Conservation (phyloP, 2,888 invertebrate species). For the Mesoligia furuncula region DNA sequence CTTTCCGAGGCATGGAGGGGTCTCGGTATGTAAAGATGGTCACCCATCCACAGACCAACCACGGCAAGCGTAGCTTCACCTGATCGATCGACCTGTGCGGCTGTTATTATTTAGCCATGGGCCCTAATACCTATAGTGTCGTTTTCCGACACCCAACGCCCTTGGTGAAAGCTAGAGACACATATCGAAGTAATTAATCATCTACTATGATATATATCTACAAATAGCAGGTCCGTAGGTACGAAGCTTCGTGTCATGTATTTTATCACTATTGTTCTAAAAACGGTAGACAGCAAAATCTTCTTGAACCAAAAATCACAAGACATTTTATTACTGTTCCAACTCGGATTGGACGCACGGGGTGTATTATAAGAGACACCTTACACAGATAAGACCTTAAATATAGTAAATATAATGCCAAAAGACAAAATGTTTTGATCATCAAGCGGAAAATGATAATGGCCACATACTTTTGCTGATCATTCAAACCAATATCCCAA, state of each 20-base stretch:
- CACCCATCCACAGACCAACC: too few relatives aligned
- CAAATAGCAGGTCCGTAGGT: neutral
- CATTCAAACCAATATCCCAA: too few relatives aligned
- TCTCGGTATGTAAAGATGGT: too few relatives aligned
- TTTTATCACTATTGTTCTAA: neutral
- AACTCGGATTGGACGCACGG: neutral
- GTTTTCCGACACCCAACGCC: neutral
- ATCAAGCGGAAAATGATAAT: too few relatives aligned
- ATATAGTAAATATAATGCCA: too few relatives aligned
- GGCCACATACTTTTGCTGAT: too few relatives aligned
- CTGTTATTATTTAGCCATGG: too few relatives aligned
- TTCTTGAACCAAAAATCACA: neutral
- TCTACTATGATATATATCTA: neutral
- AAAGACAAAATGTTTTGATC: too few relatives aligned
- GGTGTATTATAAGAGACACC: neutral
- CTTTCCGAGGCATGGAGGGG: too few relatives aligned
- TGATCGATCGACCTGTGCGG: too few relatives aligned
- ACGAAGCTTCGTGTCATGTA: neutral
- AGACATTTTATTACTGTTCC: neutral
- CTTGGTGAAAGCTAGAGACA: neutral
- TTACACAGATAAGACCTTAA: neutral
- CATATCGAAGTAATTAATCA: conserved; percentile 22
- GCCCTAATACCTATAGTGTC: neutral
- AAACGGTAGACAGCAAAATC: neutral
- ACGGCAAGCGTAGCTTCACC: too few relatives aligned